Percentiles rank a stretch among this genome's conserved stretches.
Evolutionary conservation across 1,140 invertebrate species (phyloP).

Genomic region (Drosophila littoralis): DNA sequence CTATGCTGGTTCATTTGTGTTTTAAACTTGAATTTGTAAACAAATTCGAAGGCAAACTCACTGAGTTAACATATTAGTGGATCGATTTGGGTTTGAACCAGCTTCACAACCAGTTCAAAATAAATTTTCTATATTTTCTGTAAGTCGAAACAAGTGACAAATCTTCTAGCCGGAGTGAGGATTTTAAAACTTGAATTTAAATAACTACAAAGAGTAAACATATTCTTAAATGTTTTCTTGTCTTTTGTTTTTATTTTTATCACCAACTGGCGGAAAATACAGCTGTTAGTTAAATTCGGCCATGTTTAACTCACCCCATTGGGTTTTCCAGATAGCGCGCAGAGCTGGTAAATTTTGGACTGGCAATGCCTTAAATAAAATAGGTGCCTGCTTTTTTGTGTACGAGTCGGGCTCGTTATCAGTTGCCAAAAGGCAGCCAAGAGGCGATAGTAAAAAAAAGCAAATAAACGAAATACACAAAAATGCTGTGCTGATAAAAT

Average conservation of each 20-base stretch:
- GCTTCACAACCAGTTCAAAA: not conserved
- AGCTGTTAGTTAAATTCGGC: not conserved
- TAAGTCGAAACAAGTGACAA: no score
- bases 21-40: not conserved
- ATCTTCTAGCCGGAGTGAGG: not conserved
- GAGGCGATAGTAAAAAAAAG: constrained; percentile 18
- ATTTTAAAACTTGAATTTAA: no score
- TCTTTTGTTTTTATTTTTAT: not conserved
- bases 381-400: constrained; percentile 29
- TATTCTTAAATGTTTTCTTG: not conserved
- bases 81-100: not conserved
- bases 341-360: constrained; percentile 20
- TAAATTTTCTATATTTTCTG: no score
- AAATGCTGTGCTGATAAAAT: constrained; percentile 67
- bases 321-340: constrained; percentile 1
- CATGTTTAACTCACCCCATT: constrained; percentile 6
- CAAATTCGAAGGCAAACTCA: not conserved
- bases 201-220: no score
- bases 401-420: constrained; percentile 26
- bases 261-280: not conserved
- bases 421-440: constrained; percentile 34
- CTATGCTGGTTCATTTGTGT: no score
- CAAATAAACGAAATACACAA: constrained; percentile 13
- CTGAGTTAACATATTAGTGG: not conserved
- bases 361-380: constrained; percentile 54